Evolutionary conservation across 2,797 vertebrate species (phyloP).

Genomic region (Orestias chungarensis): DNA sequence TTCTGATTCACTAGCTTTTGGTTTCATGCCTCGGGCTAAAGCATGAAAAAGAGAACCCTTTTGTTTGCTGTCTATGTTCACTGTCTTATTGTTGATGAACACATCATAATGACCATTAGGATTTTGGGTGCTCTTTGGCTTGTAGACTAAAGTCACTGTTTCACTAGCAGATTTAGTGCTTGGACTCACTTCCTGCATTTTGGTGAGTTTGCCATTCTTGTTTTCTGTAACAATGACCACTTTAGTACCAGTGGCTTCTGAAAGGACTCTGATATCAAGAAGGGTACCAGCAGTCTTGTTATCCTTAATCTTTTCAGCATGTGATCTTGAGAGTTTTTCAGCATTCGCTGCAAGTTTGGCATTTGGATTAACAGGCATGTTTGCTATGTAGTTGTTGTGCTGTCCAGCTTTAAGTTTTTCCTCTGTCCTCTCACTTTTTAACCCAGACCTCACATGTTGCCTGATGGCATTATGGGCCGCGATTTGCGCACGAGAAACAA

Average conservation of each 20-base stretch:
- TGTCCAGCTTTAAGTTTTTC: constrained; percentile 25
- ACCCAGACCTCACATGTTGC: neutral
- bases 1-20: constrained; percentile 16
- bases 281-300: neutral
- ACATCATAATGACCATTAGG: constrained; percentile 43
- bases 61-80: neutral
- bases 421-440: constrained; percentile 22
- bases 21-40: constrained; percentile 26
- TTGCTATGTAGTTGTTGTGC: constrained; percentile 26
- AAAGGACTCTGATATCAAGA: constrained; percentile 11
- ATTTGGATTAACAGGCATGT: constrained; percentile 14
- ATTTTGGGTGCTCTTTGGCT: constrained; percentile 33
- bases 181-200: constrained; percentile 33
- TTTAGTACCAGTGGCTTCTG: constrained; percentile 28
- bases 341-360: neutral
- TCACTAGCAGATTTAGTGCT: neutral
- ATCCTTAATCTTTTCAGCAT: constrained; percentile 19
- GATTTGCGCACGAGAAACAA: constrained; percentile 9
- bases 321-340: neutral
- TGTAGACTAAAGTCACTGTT: constrained; percentile 54
- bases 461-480: neutral
- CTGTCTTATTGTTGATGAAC: constrained; percentile 12
- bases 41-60: constrained; percentile 35
- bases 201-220: constrained; percentile 3
- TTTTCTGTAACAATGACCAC: constrained; percentile 21